Base-by-base conservation (phyloP, 2,888 invertebrate species). In the Oligia fasciuncula region DNA sequence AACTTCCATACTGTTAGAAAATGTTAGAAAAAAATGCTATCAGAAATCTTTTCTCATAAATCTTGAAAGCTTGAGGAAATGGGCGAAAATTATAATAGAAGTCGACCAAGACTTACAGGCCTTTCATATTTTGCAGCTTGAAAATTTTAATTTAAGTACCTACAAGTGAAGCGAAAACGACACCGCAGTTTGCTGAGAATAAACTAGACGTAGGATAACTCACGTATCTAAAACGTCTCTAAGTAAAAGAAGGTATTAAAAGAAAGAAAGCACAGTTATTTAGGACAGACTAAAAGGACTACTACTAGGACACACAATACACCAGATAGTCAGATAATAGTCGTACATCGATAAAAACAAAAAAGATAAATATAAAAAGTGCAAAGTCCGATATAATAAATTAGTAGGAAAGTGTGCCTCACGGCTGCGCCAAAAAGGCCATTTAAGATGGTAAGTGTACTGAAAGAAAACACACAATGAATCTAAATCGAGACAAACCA, bases 21-120 rank as follows among this genome's bases (percentile, higher is more conserved):
- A 70, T 75, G 73, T 81, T 87, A 78, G 76, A 68, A 81, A 81
- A 80, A 87, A 79, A 77, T 79, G 49, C 29, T 78, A 75, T 78
- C 76, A 77, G 70, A 73, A 84, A 85, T 81, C 80, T 87, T 73
- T 72, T 66, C 62, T 69, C 86, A 87, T 84, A 87, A 87, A 87
- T 87, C 86, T 79, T 79, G 54, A 60, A 69, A 80, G 79, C 72
- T 54, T 57, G 72, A 76, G 73, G 81, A 81, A 79, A 80, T 79
- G 69, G 84, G 76, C 74, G 77, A 79, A 69, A 80, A 85, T 87
- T 83, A 81, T 84, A 81, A 77, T 81, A 87, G 74, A 75, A 80
- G 77, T 82, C 76, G 79, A 80, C 73, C 74, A 85, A 81, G 76
- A 85, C 73, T 85, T 81, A 85, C 70, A 73, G 65, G 73, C 67